Evolutionary conservation across 1,140 invertebrate genomes (phyloP).

Genomic region (Drosophila chauvacae): DNA sequence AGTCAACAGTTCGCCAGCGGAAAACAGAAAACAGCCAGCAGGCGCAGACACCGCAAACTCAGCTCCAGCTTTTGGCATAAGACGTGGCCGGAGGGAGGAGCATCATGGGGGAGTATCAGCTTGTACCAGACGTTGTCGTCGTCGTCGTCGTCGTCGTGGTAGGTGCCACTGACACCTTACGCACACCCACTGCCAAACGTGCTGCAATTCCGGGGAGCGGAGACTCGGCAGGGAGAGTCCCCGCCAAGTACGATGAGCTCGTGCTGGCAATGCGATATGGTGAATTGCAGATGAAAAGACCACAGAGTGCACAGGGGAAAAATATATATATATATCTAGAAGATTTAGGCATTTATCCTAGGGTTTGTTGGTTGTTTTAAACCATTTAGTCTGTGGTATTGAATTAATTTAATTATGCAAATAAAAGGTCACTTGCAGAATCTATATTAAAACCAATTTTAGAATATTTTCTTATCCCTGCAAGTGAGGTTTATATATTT

Average conservation of each 20-base stretch:
- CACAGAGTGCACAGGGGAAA: background rate
- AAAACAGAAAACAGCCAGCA: slow-evolving; percentile 48
- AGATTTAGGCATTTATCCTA: background rate
- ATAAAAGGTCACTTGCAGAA: background rate
- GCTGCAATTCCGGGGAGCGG: slow-evolving; percentile 28
- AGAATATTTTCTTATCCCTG: background rate
- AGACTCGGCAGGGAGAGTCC: too few species aligned
- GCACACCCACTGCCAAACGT: slow-evolving; percentile 54
- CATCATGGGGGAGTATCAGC: slow-evolving; percentile 35
- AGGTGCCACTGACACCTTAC: slow-evolving; percentile 75
- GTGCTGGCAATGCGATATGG: slow-evolving; percentile 28
- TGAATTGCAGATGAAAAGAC: slow-evolving; percentile 12
- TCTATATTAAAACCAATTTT: background rate
- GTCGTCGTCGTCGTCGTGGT: slow-evolving; percentile 36
- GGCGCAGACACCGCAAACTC: slow-evolving; percentile 69
- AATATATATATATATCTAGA: background rate
- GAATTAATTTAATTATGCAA: background rate
- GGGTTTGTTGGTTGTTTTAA: background rate
- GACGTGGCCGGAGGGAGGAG: slow-evolving; percentile 25
- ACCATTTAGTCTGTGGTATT: background rate
- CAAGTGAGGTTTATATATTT: background rate
- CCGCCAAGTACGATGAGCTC: slow-evolving; percentile 29
- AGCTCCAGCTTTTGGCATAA: slow-evolving; percentile 57
- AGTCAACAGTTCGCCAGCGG: slow-evolving; percentile 57
- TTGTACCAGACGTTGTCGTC: slow-evolving; percentile 24